A percentile compares a stretch with the other conserved stretches of the same genome.
Conservation (phyloP, 2,113 vertebrate species). For the Thymallus thymallus region DNA sequence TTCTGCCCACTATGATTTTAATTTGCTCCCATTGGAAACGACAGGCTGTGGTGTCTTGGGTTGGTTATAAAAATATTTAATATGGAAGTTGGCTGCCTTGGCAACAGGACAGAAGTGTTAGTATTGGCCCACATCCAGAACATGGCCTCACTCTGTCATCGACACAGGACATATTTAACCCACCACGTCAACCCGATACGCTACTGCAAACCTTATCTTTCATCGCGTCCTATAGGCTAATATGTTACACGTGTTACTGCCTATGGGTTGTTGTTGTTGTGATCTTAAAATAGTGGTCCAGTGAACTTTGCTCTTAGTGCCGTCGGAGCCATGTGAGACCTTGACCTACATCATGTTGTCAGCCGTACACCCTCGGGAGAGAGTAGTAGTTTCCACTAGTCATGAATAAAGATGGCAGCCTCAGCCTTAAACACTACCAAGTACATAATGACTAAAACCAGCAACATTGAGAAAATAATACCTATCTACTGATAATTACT, state of each 20-base stretch:
- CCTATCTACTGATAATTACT: not conserved
- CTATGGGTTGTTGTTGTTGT: too few relatives aligned
- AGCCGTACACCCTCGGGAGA: not conserved
- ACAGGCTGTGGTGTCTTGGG: too few relatives aligned
- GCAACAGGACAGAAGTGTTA: not conserved
- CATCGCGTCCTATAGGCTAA: not conserved
- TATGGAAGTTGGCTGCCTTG: not conserved
- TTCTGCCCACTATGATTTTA: too few relatives aligned
- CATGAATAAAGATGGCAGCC: not conserved
- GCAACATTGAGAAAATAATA: not conserved
- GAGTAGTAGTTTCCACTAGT: not conserved
- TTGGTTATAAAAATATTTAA: too few relatives aligned
- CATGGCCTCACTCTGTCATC: not conserved
- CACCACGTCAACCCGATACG: not conserved
- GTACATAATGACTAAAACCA: not conserved
- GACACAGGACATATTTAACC: constrained; percentile 1
- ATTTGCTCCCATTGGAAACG: too few relatives aligned
- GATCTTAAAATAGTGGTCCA: not conserved
- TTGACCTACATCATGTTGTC: not conserved
- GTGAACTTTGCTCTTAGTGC: not conserved
- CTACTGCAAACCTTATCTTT: not conserved
- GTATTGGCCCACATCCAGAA: not conserved
- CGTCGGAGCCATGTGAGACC: not conserved
- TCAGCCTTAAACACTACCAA: not conserved
- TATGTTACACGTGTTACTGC: not conserved